Conservation (phyloP, 2,888 invertebrate genomes). For the Sarcophaga subvicina region DNA sequence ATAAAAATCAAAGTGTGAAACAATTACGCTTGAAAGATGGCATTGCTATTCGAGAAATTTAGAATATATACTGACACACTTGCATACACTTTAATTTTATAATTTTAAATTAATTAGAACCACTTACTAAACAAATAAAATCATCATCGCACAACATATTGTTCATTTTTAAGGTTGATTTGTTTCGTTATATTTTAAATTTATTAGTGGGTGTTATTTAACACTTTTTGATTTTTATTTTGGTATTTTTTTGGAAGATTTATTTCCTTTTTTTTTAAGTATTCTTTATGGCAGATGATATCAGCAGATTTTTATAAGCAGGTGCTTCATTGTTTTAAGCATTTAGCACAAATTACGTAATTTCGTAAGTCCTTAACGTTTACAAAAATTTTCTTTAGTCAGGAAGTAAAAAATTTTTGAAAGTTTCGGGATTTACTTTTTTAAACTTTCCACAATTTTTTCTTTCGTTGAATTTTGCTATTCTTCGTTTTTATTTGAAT, state of each 20-base stretch:
- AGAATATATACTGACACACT: constrained; percentile 51
- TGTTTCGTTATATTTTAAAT: constrained; percentile 9
- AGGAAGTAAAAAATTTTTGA: constrained; percentile 52
- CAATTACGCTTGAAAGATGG: neutral
- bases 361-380: constrained; percentile 49
- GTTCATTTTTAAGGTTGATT: constrained; percentile 18
- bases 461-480: neutral
- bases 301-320: constrained; percentile 64
- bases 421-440: constrained; percentile 38
- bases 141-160: constrained; percentile 73
- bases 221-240: neutral
- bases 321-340: constrained; percentile 50
- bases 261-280: neutral
- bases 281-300: constrained; percentile 52
- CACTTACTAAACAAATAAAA: constrained; percentile 72
- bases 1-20: neutral
- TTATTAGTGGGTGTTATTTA: constrained; percentile 41
- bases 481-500: neutral
- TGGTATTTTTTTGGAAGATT: constrained; percentile 11
- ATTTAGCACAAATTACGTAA: constrained; percentile 51
- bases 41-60: neutral
- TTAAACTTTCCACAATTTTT: constrained; percentile 2
- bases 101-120: no score
- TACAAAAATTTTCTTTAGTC: constrained; percentile 55
- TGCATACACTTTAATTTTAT: neutral